Evolutionary conservation across 64 coral and sea anemone species (phyloP).

Genomic region (Orbicella faveolata): DNA sequence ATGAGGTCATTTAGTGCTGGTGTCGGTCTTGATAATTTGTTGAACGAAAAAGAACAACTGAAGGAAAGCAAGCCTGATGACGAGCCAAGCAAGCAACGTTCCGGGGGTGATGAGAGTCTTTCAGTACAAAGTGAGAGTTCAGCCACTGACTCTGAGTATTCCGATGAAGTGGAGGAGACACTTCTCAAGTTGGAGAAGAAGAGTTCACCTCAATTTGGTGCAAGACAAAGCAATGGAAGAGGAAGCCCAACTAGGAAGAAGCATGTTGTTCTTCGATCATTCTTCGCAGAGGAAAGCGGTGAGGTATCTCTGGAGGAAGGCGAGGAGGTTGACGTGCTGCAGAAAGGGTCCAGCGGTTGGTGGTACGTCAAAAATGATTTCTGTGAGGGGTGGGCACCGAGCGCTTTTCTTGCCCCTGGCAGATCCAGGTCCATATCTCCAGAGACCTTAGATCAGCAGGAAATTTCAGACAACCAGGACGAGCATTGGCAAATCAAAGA

Average conservation of each 20-base stretch:
- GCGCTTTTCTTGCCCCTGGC: background rate
- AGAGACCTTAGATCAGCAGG: background rate
- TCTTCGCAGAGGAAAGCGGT: constrained; percentile 3
- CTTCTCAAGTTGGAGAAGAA: too few relatives aligned
- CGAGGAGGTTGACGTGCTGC: background rate
- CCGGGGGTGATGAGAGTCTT: background rate
- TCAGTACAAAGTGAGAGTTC: background rate
- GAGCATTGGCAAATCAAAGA: background rate
- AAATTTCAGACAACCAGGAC: background rate
- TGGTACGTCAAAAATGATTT: constrained; percentile 27
- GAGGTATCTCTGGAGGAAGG: constrained; percentile 8
- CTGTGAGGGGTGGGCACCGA: constrained; percentile 13
- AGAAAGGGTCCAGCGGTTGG: constrained; percentile 28
- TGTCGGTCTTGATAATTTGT: background rate
- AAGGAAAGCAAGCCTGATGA: background rate
- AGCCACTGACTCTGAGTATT: background rate
- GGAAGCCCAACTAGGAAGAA: background rate
- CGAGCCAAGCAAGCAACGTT: background rate
- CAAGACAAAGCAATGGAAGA: background rate
- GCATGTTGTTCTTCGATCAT: background rate
- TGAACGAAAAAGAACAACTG: background rate
- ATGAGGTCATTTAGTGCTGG: background rate
- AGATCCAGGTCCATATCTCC: constrained; percentile 10
- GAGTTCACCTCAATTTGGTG: too few relatives aligned
- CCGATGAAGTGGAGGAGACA: background rate